Evolutionary conservation across 2,888 invertebrate species (phyloP).

Genomic region (Tetropium fuscum): DNA sequence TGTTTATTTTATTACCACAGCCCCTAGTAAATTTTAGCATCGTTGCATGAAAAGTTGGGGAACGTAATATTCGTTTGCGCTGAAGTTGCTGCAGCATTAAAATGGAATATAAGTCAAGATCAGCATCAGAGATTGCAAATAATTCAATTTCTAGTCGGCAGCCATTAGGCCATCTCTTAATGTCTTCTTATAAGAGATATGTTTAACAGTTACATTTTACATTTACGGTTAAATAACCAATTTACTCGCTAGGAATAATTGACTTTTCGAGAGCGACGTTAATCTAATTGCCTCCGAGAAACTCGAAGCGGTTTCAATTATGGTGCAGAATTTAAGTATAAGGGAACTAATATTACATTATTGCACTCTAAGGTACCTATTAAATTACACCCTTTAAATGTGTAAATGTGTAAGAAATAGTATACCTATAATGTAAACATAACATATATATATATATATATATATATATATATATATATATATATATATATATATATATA

Average conservation of each 20-base stretch:
- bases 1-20: constrained; percentile 34
- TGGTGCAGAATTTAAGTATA: background rate
- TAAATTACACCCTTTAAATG: no score
- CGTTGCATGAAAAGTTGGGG: constrained; percentile 40
- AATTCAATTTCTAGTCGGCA: constrained; percentile 51
- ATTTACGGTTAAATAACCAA: constrained; percentile 38
- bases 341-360: no score
- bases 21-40: constrained; percentile 36
- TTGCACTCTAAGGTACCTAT: no score
- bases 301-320: constrained; percentile 17
- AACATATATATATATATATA: no score
- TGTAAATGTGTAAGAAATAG: no score
- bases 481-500: no score
- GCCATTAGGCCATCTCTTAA: constrained; percentile 44
- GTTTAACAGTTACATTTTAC: constrained; percentile 34
- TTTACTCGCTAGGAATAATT: constrained; percentile 24
- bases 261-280: constrained; percentile 34
- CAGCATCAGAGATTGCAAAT: constrained; percentile 49
- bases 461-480: no score
- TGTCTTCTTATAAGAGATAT: constrained; percentile 37
- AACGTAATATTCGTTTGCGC: constrained; percentile 47
- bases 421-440: no score
- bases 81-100: constrained; percentile 42
- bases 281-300: constrained; percentile 41
- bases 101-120: constrained; percentile 52